A percentile compares a stretch with the other conserved stretches of the same genome.
Conservation (phyloP, 2,113 vertebrate genomes). For the Cavia porcellus region DNA sequence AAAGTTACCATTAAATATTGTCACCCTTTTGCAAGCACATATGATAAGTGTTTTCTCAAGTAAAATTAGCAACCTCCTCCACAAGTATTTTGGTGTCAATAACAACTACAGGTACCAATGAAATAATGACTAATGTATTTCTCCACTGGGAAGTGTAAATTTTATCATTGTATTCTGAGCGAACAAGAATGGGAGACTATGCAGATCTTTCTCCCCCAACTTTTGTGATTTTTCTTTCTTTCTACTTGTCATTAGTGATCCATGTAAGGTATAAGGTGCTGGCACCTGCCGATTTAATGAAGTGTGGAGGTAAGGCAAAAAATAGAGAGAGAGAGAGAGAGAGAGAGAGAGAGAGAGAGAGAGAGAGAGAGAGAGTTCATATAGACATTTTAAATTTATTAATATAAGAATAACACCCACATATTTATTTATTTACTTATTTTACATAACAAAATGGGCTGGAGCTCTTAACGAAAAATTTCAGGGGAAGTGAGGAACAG, state of each 20-base stretch:
- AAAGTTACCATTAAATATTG: not conserved
- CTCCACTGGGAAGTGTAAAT: not conserved
- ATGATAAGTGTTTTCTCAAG: constrained; percentile 37
- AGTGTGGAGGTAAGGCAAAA: not conserved
- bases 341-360: no score
- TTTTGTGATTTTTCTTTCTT: not conserved
- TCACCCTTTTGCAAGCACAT: not conserved
- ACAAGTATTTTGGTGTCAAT: not conserved
- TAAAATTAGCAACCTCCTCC: constrained; percentile 25
- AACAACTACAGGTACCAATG: not conserved
- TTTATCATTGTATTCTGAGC: not conserved
- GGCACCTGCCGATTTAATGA: not conserved
- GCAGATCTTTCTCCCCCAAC: not conserved
- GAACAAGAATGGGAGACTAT: not conserved
- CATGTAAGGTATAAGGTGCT: not conserved
- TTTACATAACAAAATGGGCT: constrained; percentile 27
- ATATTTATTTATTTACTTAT: not conserved
- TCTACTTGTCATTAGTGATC: not conserved
- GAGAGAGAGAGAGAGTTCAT: not conserved
- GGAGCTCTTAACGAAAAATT: not conserved
- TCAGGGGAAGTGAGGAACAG: not conserved
- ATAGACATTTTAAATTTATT: not conserved
- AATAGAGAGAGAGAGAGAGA: no score
- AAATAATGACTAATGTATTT: not conserved
- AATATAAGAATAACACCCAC: not conserved